phyloP scores from a whole-genome alignment of 2,888 invertebrate genomes.

The Fragum sueziense region DNA sequence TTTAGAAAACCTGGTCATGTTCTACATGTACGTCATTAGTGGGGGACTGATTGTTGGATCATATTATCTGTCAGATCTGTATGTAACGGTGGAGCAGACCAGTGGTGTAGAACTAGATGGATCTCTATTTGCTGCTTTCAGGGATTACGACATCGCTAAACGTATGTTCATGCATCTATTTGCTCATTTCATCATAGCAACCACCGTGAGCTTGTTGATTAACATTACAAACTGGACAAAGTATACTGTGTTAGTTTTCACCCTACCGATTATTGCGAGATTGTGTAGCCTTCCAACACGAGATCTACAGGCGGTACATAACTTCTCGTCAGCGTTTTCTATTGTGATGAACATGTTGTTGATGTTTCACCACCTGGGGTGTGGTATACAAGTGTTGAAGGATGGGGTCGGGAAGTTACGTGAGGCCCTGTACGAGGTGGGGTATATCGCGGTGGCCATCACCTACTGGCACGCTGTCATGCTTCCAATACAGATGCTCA shows the following conservation, averaged over 20 bases:
- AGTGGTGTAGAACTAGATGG: slow-evolving; percentile 47
- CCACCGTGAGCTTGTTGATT: slow-evolving; percentile 81
- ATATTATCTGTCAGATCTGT: slow-evolving; percentile 83
- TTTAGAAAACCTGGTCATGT: slow-evolving; percentile 82
- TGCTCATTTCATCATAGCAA: slow-evolving; percentile 80
- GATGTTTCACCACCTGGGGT: slow-evolving; percentile 81
- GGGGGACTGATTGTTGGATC: slow-evolving; percentile 82
- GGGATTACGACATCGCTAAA: slow-evolving; percentile 73
- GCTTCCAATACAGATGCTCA: slow-evolving; percentile 83
- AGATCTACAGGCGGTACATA: slow-evolving; percentile 82
- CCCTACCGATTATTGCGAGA: slow-evolving; percentile 83
- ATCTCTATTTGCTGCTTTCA: slow-evolving; percentile 63
- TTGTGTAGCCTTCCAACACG: slow-evolving; percentile 82
- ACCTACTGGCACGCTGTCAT: slow-evolving; percentile 83
- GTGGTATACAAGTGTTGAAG: slow-evolving; percentile 79
- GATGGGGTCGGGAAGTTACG: slow-evolving; percentile 68
- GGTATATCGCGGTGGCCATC: slow-evolving; percentile 79
- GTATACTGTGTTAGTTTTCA: slow-evolving; percentile 82
- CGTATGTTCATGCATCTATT: slow-evolving; percentile 79
- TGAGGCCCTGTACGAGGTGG: slow-evolving; percentile 76
- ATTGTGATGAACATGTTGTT: slow-evolving; percentile 82
- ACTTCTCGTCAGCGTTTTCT: slow-evolving; percentile 82
- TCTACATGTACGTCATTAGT: slow-evolving; percentile 84
- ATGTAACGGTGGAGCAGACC: slow-evolving; percentile 80
- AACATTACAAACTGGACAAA: slow-evolving; percentile 80